Base-by-base conservation (phyloP, 2,888 invertebrate genomes). In the Lochmaea crataegi region DNA sequence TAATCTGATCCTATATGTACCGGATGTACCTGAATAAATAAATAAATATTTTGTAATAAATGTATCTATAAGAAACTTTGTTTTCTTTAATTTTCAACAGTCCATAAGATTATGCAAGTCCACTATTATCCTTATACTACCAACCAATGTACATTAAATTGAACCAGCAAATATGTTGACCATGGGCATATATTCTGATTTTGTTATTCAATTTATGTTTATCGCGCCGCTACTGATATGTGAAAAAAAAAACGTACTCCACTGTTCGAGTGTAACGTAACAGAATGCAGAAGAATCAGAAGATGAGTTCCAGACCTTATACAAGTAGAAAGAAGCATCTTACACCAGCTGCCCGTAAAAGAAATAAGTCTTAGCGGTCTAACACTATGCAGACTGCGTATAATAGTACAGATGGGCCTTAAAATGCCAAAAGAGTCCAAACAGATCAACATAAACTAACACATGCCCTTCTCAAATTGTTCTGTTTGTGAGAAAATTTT, bases 341-440 rank as follows among this genome's bases (percentile, higher is more conserved):
- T 77, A 78, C 76, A 78, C 76, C 78, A 78, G 77, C 72, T 82
- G n/a, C n/a, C n/a, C n/a, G n/a, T n/a, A 80, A 82, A 82, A 81
- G 82, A 77, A 82, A 79, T 80, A 80, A 79, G 81, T 81, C 79
- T 82, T 78, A 77, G 75, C 72, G 72, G 68, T 75, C 77, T 81
- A 82, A 83, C 82, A 82, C 77, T 82, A 76, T 79, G 80, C 83
- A 83, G 83, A 80, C 79, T 75, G 51, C 32, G 74, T 75, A 76
- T 76, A 77, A 75, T 70, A 73, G 68, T 75, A 74, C 79, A 80
- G 72, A 79, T 80, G 82, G 80, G 74, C 73, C 71, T 75, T 72
- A 78, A 81, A 80, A 79, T 74, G 73, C 75, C 71, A 70, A 77
- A 78, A 78, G 77, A 75, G 76, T 75, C 77, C 76, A 79, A 80